Evolutionary conservation across 2,113 vertebrate genomes (phyloP).

Genomic region (Podarcis raffonei): DNA sequence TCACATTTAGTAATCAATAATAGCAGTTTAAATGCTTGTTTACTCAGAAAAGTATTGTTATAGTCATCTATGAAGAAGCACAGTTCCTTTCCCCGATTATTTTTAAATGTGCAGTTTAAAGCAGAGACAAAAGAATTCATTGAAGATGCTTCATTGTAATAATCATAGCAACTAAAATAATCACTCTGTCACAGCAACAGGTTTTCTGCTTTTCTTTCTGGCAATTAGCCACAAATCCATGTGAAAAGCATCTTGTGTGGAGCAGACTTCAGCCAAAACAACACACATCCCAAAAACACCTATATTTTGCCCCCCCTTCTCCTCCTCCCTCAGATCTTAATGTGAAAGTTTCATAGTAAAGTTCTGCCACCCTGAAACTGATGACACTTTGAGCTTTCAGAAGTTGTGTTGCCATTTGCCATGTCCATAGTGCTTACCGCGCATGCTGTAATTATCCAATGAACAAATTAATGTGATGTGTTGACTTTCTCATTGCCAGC

Average conservation of each 20-base stretch:
- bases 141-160: constrained; percentile 43
- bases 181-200: constrained; percentile 27
- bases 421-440: background rate
- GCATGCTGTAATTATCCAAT: background rate
- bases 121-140: constrained; percentile 25
- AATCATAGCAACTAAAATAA: background rate
- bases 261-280: constrained; percentile 28
- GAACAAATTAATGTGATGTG: background rate
- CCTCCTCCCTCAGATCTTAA: background rate
- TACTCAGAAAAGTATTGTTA: constrained; percentile 21
- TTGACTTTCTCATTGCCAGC: background rate
- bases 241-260: constrained; percentile 45
- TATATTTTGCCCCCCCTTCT: constrained; percentile 14
- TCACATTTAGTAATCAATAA: constrained; percentile 25
- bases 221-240: constrained; percentile 23
- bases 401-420: background rate
- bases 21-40: background rate
- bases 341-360: background rate
- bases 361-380: background rate
- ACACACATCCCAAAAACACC: constrained; percentile 44
- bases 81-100: constrained; percentile 19
- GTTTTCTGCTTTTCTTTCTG: constrained; percentile 33
- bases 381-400: too few relatives aligned
- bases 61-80: constrained; percentile 22
- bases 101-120: constrained; percentile 38